Percentiles rank a stretch among this genome's conserved stretches.
These are phyloP conservation scores for Macrochelys suwanniensis DNA, from an alignment of 2,797 vertebrate species.

Conservation along the genomic window DNA sequence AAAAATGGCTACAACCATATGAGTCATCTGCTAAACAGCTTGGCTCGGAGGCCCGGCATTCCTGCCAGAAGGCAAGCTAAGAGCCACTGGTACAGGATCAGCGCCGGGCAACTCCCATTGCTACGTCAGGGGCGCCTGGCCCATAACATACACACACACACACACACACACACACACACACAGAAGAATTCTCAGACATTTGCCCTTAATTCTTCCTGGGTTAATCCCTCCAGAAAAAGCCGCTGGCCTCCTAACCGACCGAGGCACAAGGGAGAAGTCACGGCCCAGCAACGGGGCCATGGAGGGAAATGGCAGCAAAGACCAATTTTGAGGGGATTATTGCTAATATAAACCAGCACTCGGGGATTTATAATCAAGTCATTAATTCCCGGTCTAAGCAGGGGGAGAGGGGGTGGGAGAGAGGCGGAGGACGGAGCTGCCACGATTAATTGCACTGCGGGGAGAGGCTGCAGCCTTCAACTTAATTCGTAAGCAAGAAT, in stretches of 20 bases:
- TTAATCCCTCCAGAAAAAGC: neutral
- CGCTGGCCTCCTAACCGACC: neutral
- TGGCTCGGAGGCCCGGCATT: neutral
- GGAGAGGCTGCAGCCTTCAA: constrained; percentile 71
- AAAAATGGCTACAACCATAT: neutral
- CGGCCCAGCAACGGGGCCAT: accelerated
- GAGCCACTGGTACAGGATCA: neutral
- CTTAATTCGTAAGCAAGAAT: constrained; percentile 56
- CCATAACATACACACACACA: no score
- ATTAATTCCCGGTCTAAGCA: constrained; percentile 76
- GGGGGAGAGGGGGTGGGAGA: constrained; percentile 64
- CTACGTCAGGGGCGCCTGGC: neutral
- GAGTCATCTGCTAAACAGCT: neutral
- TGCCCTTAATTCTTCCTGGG: neutral
- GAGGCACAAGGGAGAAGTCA: neutral
- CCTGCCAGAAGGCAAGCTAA: neutral
- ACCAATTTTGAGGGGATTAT: constrained; percentile 73
- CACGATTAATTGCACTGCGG: constrained; percentile 66
- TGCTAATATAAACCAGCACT: constrained; percentile 68
- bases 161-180: no score
- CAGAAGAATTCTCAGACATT: neutral
- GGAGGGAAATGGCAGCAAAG: constrained; percentile 42
- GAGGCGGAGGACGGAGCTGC: constrained; percentile 21
- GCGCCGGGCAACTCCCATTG: neutral
- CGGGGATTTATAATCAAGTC: constrained; percentile 78